Evolutionary conservation across 2,888 invertebrate genomes (phyloP).

Genomic region (Drosophila niveifrons): DNA sequence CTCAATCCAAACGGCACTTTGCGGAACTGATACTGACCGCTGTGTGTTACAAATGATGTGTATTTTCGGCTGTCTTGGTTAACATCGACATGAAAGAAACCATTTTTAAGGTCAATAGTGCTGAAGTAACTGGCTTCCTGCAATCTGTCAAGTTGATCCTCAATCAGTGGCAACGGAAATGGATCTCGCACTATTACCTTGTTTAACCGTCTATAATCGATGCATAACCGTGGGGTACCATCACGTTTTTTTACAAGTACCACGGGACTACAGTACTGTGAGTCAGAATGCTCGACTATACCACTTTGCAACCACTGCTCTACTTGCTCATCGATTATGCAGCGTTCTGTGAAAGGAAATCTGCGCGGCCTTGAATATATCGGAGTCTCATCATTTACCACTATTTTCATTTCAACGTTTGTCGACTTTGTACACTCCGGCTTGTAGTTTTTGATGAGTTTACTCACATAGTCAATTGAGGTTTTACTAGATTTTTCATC

Average conservation of each 20-base stretch:
- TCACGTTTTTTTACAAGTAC: conserved; percentile 7
- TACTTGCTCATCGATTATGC: conserved; percentile 1
- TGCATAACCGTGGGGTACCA: conserved; percentile 1
- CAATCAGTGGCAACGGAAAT: conserved; percentile 38
- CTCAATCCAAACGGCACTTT: too few relatives aligned
- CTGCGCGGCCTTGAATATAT: too few relatives aligned
- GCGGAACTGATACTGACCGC: conserved; percentile 48
- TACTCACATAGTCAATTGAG: background rate
- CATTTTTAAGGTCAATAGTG: conserved; percentile 52
- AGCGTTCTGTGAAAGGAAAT: background rate
- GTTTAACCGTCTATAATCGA: background rate
- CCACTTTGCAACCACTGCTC: background rate
- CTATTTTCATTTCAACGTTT: background rate
- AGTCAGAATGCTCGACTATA: background rate
- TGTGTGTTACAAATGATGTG: conserved; percentile 77
- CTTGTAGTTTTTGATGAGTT: too few relatives aligned
- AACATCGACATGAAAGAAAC: conserved; percentile 50
- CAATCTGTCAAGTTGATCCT: conserved; percentile 48
- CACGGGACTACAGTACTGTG: conserved; percentile 1
- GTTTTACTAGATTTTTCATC: too few relatives aligned
- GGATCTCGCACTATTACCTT: conserved; percentile 6
- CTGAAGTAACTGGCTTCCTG: conserved; percentile 44
- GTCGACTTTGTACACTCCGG: background rate
- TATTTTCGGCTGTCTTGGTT: conserved; percentile 25
- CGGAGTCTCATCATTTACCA: too few relatives aligned